These are phyloP conservation scores for Drosophila paulistorum DNA, from an alignment of 1,140 invertebrate species.

Conservation along the genomic window DNA sequence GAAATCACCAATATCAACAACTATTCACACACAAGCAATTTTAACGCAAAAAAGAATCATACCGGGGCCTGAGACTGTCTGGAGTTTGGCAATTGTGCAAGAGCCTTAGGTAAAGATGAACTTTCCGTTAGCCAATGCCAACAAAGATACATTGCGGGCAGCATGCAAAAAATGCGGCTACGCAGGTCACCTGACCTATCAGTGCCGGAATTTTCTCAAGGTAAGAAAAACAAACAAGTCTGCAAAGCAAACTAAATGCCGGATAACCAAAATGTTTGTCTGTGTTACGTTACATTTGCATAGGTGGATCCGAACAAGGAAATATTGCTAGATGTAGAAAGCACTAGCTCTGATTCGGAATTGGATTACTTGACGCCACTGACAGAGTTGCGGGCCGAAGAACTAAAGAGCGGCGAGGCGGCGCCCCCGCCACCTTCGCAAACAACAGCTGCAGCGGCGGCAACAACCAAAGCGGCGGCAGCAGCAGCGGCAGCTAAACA, in stretches of 20 bases:
- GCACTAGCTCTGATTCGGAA: constrained; percentile 95
- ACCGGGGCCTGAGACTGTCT: constrained; percentile 2
- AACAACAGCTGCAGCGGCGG: constrained; percentile 18
- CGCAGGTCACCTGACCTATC: constrained; percentile 97
- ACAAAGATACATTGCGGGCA: constrained; percentile 89
- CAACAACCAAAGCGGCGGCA: constrained; percentile 18
- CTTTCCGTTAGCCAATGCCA: constrained; percentile 83
- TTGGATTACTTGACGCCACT: constrained; percentile 92
- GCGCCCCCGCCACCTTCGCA: constrained; percentile 83
- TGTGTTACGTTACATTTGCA: background rate
- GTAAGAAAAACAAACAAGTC: constrained; percentile 83
- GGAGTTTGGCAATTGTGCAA: constrained; percentile 10
- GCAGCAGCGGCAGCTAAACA: constrained; percentile 4
- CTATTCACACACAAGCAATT: background rate
- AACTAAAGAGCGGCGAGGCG: constrained; percentile 84
- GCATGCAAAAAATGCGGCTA: constrained; percentile 97
- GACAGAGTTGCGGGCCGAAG: constrained; percentile 90
- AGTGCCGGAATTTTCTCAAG: constrained; percentile 98
- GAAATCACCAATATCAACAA: too few species aligned
- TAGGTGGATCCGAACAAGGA: constrained; percentile 92
- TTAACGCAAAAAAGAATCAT: constrained; percentile 12
- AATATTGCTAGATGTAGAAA: constrained; percentile 96
- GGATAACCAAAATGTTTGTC: constrained; percentile 2
- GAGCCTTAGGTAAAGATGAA: constrained; percentile 60
- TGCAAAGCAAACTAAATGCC: constrained; percentile 10